A percentile compares a stretch with the other conserved stretches of the same genome.
These are phyloP conservation scores for Heteropelma amictum DNA, from an alignment of 2,888 invertebrate genomes.

Conservation along the genomic window DNA sequence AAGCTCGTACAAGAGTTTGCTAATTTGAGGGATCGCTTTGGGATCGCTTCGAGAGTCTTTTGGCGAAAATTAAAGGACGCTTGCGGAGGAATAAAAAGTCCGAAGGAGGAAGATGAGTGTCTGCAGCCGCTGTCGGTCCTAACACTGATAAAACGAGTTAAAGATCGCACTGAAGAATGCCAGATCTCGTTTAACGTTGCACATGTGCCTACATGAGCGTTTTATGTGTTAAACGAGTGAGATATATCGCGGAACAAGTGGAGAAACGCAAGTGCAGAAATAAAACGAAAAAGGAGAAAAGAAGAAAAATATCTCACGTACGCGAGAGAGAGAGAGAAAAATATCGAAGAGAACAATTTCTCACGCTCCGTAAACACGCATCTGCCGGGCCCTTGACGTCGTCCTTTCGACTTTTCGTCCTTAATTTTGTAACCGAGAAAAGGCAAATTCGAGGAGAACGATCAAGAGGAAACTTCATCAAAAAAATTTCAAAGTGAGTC, in stretches of 20 bases:
- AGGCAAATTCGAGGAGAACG: neutral
- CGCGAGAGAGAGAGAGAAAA: neutral
- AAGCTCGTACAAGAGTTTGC: neutral
- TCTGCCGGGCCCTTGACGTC: constrained; percentile 9
- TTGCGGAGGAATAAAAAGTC: neutral
- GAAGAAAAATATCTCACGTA: too few species aligned
- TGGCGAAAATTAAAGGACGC: constrained; percentile 12
- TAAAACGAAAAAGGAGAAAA: constrained; percentile 6
- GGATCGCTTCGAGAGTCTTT: constrained; percentile 7
- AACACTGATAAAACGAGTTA: constrained; percentile 16
- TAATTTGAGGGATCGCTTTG: too few species aligned
- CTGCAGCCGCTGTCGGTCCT: too few species aligned
- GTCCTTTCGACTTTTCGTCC: neutral
- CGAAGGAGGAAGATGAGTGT: constrained; percentile 1
- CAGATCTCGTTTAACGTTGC: constrained; percentile 7
- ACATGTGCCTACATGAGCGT: neutral
- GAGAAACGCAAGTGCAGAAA: neutral
- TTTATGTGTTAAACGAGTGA: constrained; percentile 5
- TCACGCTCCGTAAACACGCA: constrained; percentile 36
- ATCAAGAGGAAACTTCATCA: neutral
- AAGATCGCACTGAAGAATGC: constrained; percentile 10
- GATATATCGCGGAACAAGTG: constrained; percentile 8
- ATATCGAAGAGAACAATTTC: constrained; percentile 34
- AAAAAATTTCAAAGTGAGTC: neutral
- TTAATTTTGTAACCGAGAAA: neutral